Evolutionary conservation across 2,888 invertebrate species (phyloP), one percentile per base, ranked within the genome.

Genomic region (Melanostoma mellinum): DNA sequence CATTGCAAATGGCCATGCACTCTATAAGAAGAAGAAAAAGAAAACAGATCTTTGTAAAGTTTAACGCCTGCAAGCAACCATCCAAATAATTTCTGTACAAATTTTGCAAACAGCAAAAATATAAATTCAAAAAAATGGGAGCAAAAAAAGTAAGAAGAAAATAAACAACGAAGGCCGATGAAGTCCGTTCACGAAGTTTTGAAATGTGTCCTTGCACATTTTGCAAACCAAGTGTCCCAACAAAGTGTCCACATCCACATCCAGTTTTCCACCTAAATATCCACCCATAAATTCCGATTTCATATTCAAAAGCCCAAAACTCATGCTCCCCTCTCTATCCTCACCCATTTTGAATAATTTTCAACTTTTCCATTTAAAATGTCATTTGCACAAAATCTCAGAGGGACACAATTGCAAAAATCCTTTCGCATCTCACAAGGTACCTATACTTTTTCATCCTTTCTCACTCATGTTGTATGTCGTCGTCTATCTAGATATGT

Each of bases 351-450:
- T 84, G 84, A 84, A 84, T 84, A 84, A 74, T 79, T 81, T 84
- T 84, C 68, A 84, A 84, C 79, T 84, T 84, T 84, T 84, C 84
- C 74, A 79, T 84, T 84, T 74, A 79, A 79, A 84, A 79, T 84
- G 84, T 84, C 84, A 79, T 84, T 84, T 84, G 79, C 84, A 20
- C 20, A 84, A 84, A 78, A 84, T 84, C 74, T 74, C 68, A 69
- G 58, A 84, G 79, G 65, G 79, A 84, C 84, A 79, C 60, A 53
- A 63, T 50, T 53, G 84, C 55, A 84, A 79, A 84, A 79, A 74
- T 79, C 77, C 79, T 84, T 79, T 74, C 60, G 60, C 71, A 74
- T 53, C 53, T 55, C 53, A 4, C 40, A 33, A 20, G 20, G 32
- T 60, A 32, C n/a, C 10, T 38, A 9, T 52, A 6, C 5, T 4